Evolutionary conservation across 1,140 invertebrate species (phyloP).

Genomic region (Penaeus japonicus): DNA sequence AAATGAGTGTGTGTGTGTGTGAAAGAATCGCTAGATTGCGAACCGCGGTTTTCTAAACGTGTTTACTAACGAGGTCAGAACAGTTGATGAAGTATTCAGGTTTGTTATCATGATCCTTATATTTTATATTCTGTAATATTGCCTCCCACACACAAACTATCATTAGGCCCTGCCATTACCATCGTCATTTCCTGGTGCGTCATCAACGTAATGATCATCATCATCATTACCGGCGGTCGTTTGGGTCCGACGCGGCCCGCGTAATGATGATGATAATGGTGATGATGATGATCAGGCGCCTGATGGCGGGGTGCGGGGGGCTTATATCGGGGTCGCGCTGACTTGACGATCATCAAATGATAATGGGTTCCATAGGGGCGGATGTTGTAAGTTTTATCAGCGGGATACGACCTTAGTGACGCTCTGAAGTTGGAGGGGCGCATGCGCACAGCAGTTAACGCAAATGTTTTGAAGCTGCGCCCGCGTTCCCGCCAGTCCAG

Average conservation of each 20-base stretch:
- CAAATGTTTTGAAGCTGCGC: constrained; percentile 58
- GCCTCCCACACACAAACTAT: constrained; percentile 53
- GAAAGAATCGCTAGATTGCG: too few species aligned
- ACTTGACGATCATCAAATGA: constrained; percentile 61
- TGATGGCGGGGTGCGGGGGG: constrained; percentile 56
- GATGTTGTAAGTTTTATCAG: constrained; percentile 52
- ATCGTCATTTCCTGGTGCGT: constrained; percentile 57
- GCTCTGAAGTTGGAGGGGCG: constrained; percentile 16
- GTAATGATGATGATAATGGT: constrained; percentile 59
- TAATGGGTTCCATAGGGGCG: constrained; percentile 59
- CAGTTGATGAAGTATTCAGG: constrained; percentile 28
- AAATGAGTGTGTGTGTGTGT: too few species aligned
- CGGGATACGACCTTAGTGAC: constrained; percentile 54
- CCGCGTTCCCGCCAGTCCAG: constrained; percentile 46
- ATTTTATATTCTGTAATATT: constrained; percentile 46
- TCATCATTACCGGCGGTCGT: constrained; percentile 58
- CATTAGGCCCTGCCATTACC: constrained; percentile 57
- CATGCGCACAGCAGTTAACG: constrained; percentile 59
- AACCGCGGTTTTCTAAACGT: not conserved
- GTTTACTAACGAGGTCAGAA: constrained; percentile 27
- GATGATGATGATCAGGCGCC: constrained; percentile 58
- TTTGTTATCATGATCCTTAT: constrained; percentile 37
- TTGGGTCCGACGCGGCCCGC: constrained; percentile 48
- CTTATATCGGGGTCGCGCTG: constrained; percentile 59
- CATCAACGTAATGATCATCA: constrained; percentile 60